Evolutionary conservation across 35 echinoderm and acorn worm genomes (phyloP).

Genomic region (Lytechinus pictus): DNA sequence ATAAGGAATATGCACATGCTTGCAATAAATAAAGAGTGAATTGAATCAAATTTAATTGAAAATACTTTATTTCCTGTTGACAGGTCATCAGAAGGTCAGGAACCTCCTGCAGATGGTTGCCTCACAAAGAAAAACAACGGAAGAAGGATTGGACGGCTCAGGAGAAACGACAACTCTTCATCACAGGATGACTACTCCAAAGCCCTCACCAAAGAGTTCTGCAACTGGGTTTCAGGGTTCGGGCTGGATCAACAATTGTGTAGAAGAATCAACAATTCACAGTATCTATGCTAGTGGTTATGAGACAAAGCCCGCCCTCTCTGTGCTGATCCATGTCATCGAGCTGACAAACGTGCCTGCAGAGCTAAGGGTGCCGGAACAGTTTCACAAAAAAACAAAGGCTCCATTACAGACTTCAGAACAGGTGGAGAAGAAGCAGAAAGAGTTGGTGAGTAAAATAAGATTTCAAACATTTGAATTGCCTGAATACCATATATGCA

Average conservation of each 20-base stretch:
- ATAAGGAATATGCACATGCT: too few relatives aligned
- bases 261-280: conserved; percentile 96
- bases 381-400: too few relatives aligned
- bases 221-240: conserved; percentile 89
- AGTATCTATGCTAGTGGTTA: conserved; percentile 98
- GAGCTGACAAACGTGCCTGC: conserved; percentile 93
- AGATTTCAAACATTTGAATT: neutral
- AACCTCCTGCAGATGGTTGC: conserved; percentile 95
- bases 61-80: neutral
- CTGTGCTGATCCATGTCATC: conserved; percentile 97
- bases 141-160: conserved; percentile 72
- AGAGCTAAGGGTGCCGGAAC: conserved; percentile 90
- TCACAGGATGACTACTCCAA: conserved; percentile 97
- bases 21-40: neutral
- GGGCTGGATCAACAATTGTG: conserved; percentile 88
- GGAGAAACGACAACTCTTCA: conserved; percentile 76
- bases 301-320: conserved; percentile 95
- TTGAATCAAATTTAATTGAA: neutral
- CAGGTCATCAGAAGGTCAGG: conserved; percentile 43
- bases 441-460: conserved; percentile 72
- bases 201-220: conserved; percentile 94
- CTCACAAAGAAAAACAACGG: conserved; percentile 86
- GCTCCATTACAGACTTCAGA: conserved; percentile 72
- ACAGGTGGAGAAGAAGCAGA: conserved; percentile 90
- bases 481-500: too few relatives aligned